Evolutionary conservation across 1,140 invertebrate species (phyloP).

Genomic region (Orius insidiosus): DNA sequence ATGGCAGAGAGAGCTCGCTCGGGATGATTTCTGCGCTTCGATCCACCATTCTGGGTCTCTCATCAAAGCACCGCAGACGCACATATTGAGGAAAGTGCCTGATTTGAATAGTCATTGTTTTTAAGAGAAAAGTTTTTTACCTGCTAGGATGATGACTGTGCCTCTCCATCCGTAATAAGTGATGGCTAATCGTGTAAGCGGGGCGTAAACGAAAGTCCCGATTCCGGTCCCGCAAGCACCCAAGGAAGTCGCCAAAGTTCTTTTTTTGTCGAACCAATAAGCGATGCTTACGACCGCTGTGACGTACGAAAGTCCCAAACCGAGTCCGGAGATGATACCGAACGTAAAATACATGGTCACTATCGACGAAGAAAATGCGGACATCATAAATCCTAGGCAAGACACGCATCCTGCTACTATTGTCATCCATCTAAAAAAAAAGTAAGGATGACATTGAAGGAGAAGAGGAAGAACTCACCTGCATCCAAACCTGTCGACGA

Average conservation of each 20-base stretch:
- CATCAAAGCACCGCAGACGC: slow-evolving; percentile 76
- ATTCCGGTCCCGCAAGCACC: slow-evolving; percentile 78
- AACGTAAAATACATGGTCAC: slow-evolving; percentile 70
- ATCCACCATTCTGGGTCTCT: slow-evolving; percentile 60
- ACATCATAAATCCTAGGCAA: slow-evolving; percentile 60
- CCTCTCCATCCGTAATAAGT: slow-evolving; percentile 71
- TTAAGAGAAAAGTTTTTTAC: slow-evolving; percentile 28
- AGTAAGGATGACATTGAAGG: neutral
- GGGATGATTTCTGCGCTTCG: slow-evolving; percentile 25
- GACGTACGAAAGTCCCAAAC: slow-evolving; percentile 71
- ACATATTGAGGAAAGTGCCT: slow-evolving; percentile 54
- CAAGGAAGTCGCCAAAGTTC: slow-evolving; percentile 80
- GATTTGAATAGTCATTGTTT: no score
- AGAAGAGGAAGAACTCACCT: slow-evolving; percentile 26
- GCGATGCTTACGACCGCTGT: slow-evolving; percentile 84
- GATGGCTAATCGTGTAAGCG: slow-evolving; percentile 55
- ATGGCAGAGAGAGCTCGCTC: slow-evolving; percentile 28
- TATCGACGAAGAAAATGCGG: slow-evolving; percentile 50
- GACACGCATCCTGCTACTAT: slow-evolving; percentile 37
- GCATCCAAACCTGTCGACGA: slow-evolving; percentile 79
- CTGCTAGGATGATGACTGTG: slow-evolving; percentile 63
- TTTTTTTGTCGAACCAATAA: slow-evolving; percentile 88
- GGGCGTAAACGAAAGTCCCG: slow-evolving; percentile 72
- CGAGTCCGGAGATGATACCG: slow-evolving; percentile 68
- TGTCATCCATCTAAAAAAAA: slow-evolving; percentile 14